These are phyloP conservation scores for Neosilurus mollespiculum DNA, from an alignment of 2,797 vertebrate species.

Conservation along the genomic window DNA sequence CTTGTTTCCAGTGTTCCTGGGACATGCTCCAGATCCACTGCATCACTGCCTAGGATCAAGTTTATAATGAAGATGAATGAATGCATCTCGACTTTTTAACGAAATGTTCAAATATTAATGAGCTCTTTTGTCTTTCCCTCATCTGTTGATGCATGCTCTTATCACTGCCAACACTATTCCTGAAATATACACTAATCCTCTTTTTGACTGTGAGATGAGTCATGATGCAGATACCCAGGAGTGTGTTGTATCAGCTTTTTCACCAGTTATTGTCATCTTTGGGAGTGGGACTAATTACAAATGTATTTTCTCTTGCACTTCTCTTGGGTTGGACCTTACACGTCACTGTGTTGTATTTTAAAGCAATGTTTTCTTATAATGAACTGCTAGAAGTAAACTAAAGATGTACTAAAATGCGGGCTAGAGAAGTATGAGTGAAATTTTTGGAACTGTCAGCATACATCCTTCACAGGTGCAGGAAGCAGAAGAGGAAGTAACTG, in stretches of 20 bases:
- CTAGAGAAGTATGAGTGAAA: not conserved
- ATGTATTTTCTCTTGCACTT: not conserved
- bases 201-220: conserved; percentile 16
- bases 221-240: conserved; percentile 9
- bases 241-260: not conserved
- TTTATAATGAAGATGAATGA: not conserved
- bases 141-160: not conserved
- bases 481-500: conserved; percentile 7
- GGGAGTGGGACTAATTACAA: not conserved
- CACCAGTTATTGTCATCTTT: not conserved
- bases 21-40: not conserved
- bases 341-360: not conserved
- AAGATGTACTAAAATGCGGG: not conserved
- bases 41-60: not conserved
- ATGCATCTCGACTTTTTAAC: not conserved
- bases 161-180: not conserved
- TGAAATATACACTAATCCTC: conserved; percentile 26
- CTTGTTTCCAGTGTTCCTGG: not conserved
- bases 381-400: not conserved
- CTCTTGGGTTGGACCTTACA: not conserved
- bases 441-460: conserved; percentile 2
- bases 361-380: not conserved
- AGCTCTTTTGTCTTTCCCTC: not conserved
- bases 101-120: not conserved
- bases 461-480: conserved; percentile 14